Base-by-base conservation (phyloP, 2,888 invertebrate species). In the Leucophenga montana region DNA sequence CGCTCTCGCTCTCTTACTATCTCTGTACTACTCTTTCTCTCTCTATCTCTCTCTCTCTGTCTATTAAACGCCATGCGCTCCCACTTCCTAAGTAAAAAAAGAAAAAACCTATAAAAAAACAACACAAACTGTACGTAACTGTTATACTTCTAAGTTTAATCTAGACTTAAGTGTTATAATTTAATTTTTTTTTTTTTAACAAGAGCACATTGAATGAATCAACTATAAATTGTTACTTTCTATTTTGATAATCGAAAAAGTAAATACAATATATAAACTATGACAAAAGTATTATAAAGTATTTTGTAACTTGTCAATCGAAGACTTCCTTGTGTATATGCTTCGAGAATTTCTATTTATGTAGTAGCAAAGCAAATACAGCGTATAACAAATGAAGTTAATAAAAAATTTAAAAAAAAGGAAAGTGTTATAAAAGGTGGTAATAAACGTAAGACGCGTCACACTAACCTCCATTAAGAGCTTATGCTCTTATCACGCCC, bases 311-410 rank as follows among this genome's bases (percentile, higher is more conserved):
- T 31, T 59, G 59, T 44, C 71, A 70, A 73, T 73, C 33, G 65
- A 71, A 80, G 77, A 65, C 53, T 81, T 78, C 75, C 78, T 77
- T 73, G 77, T 73, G 77, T 78, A 85, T 87, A 86, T 86, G 86
- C 86, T 85, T 85, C 86, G 86, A 86, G 86, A 86, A 86, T 78
- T 75, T 86, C 86, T 86, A 86, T 86, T 86, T 78, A 80, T 77
- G 13, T 48, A 61, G 20, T 64, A 50, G 50, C 50, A 50, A 50
- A 46, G 20, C 16, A 54, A 54, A 54, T 4, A 18, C 9, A 54
- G 18, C 20, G 20, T 11, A 27, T 22, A 33, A 56, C 13, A 56
- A 66, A 66, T 31, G 1, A 48, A 48, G 5, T 1, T 64, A 48
- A 14, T 22, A 66, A 68, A 68, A 62, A 66, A 48, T 11, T 46